Base-by-base conservation (phyloP, 2,113 vertebrate species). In the Clarias batrachus region DNA sequence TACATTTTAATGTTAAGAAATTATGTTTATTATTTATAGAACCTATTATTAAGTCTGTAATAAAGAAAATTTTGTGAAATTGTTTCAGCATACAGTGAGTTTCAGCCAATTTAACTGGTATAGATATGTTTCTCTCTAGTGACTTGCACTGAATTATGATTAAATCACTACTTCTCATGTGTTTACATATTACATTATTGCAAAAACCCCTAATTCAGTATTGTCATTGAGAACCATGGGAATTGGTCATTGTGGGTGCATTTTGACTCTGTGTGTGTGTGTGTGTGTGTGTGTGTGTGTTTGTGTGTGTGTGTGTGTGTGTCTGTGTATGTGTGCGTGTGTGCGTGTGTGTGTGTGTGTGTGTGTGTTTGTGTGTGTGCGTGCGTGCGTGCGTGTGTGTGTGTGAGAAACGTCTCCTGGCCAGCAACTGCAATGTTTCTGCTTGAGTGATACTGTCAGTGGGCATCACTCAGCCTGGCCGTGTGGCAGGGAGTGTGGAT, bases 391-490 rank as follows among this genome's bases (percentile, higher is more conserved):
- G 91, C 30, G 76, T 33, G 77, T 60, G 56, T 37, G 77, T 33
- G 27, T 11, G n/a, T 56, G 19, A 85, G 74, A 74, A 81, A 66
- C 37, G 27, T 78, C 90, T 93, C 90, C 89, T 92, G 90, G 89
- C 82, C 81, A 60, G 91, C 87, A 91, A 91, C 87, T 89, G 81
- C 79, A 91, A 91, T 37, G 78, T 94, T 95, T 95, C 94, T 89
- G 93, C 93, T 88, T 94, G 93, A 95, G 91, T 85, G 93, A 88
- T 87, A 89, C 93, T 94, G 95, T 95, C 95, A 95, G 92, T 91
- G 93, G 92, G 92, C 92, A 95, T 95, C 93, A 94, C 89, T 94
- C 94, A 93, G 92, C 89, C 92, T 89, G 90, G 92, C 92, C 89
- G 91, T 93, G 93, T 93, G 92, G 92, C 92, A 92, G 93, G 90